Evolutionary conservation across 2,888 invertebrate genomes (phyloP).

Genomic region (Cephonodes hylas): DNA sequence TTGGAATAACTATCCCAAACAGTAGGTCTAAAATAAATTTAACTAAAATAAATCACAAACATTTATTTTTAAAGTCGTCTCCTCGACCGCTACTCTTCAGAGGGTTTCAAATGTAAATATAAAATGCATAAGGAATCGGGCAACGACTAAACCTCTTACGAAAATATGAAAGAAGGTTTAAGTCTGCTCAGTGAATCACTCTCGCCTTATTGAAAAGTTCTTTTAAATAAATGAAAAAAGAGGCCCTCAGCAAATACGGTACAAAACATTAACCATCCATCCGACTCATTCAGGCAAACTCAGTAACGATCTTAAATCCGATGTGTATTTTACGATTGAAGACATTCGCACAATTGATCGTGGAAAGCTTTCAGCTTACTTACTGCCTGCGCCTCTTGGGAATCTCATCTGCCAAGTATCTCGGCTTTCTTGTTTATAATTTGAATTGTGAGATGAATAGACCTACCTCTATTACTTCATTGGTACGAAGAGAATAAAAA

Average conservation of each 20-base stretch:
- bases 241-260: background rate
- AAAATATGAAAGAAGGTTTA: background rate
- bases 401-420: background rate
- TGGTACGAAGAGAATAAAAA: background rate
- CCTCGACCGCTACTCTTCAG: no score
- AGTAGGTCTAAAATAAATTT: no score
- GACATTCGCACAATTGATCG: slow-evolving; percentile 32
- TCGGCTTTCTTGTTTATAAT: background rate
- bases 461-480: background rate
- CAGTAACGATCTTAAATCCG: slow-evolving; percentile 6
- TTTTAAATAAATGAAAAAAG: background rate
- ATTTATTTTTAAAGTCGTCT: no score
- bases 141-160: background rate
- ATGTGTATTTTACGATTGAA: slow-evolving; percentile 24
- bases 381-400: background rate
- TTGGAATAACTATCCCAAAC: no score
- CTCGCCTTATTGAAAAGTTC: background rate
- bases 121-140: no score
- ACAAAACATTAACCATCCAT: background rate
- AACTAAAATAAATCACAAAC: no score
- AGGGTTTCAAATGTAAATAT: no score
- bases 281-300: background rate
- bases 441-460: background rate
- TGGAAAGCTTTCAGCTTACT: slow-evolving; percentile 30
- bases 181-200: background rate